These are phyloP conservation scores for Hippocampus kuda DNA, from an alignment of 2,797 vertebrate species.

Conservation along the genomic window DNA sequence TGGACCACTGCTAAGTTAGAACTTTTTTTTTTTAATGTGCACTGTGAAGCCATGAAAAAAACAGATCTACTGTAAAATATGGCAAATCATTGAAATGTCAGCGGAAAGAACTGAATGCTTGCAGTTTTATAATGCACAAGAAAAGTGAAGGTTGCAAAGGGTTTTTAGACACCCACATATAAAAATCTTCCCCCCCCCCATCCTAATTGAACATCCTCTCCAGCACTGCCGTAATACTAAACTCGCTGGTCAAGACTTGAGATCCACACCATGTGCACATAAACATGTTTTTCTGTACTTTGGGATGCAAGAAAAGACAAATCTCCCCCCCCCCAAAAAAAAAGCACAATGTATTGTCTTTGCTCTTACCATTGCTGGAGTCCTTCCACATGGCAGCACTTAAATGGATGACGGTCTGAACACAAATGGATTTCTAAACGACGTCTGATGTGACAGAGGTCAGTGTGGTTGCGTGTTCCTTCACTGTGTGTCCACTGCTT, in stretches of 20 bases:
- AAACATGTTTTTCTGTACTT: not conserved
- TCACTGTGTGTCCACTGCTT: constrained; percentile 23
- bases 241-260: too few relatives aligned
- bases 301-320: not conserved
- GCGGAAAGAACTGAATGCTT: not conserved
- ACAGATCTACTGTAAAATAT: not conserved
- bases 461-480: constrained; percentile 19
- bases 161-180: too few relatives aligned
- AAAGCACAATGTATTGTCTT: not conserved
- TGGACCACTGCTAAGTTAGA: not conserved
- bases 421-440: not conserved
- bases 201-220: too few relatives aligned
- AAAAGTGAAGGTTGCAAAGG: too few relatives aligned
- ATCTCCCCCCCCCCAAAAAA: not conserved
- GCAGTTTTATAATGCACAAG: not conserved
- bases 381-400: constrained; percentile 63
- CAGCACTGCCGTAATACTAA: too few relatives aligned
- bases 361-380: constrained; percentile 54
- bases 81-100: not conserved
- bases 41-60: not conserved
- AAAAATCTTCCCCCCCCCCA: too few relatives aligned
- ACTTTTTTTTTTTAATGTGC: too few relatives aligned
- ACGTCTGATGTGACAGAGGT: constrained; percentile 13
- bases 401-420: constrained; percentile 11
- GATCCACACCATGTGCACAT: not conserved